phyloP scores from a whole-genome alignment of 2,888 invertebrate species.

The Tiliacea aurago region DNA sequence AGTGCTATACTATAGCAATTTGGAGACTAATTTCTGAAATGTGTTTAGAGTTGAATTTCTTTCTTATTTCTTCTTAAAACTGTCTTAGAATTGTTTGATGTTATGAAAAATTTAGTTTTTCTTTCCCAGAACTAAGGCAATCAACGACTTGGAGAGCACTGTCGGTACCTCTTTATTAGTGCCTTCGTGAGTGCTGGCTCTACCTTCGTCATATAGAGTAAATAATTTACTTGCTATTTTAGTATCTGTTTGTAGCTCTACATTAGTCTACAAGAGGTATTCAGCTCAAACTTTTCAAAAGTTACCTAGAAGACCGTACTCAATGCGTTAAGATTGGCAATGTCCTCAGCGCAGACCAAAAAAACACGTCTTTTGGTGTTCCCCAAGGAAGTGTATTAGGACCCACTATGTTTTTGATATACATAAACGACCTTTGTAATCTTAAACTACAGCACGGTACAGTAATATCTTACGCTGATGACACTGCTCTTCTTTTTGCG shows the following conservation, averaged over 20 bases:
- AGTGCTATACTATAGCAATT: constrained; percentile 9
- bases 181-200: background rate
- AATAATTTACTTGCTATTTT: background rate
- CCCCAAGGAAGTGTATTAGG: too few relatives aligned
- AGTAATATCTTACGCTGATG: too few relatives aligned
- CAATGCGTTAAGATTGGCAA: too few relatives aligned
- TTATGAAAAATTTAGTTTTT: background rate
- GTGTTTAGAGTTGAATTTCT: background rate
- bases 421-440: too few relatives aligned
- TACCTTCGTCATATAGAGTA: background rate
- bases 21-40: constrained; percentile 8
- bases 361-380: too few relatives aligned
- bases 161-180: background rate
- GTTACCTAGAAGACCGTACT: too few relatives aligned
- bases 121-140: background rate
- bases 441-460: too few relatives aligned
- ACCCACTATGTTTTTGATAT: too few relatives aligned
- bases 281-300: too few relatives aligned
- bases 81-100: background rate
- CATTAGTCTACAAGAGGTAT: too few relatives aligned
- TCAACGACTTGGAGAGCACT: background rate
- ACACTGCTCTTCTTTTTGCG: too few relatives aligned
- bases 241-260: background rate
- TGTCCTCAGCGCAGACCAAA: too few relatives aligned
- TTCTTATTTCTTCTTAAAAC: background rate